These are phyloP conservation scores for Aspiorhynchus laticeps DNA, from an alignment of 2,113 vertebrate species.

Conservation along the genomic window DNA sequence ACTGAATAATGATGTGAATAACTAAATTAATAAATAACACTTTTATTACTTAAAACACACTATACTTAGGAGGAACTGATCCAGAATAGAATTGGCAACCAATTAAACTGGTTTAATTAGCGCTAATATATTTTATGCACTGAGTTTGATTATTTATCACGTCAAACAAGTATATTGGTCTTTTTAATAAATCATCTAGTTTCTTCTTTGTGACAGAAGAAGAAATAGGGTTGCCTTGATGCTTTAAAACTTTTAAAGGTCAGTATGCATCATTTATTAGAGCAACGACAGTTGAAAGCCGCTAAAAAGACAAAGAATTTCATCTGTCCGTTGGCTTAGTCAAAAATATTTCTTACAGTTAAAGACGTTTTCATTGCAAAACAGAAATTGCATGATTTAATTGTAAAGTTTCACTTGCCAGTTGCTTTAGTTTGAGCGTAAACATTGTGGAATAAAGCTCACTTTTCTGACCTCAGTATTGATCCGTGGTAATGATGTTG, in stretches of 20 bases:
- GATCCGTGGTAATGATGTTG: constrained; percentile 30
- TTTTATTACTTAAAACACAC: neutral
- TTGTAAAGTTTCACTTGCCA: neutral
- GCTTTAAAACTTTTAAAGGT: constrained; percentile 45
- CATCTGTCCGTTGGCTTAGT: neutral
- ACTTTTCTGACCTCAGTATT: constrained; percentile 16
- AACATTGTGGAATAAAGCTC: constrained; percentile 9
- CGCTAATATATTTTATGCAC: neutral
- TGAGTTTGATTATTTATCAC: neutral
- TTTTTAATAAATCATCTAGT: neutral
- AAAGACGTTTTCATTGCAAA: neutral
- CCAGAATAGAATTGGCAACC: neutral
- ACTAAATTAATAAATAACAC: neutral
- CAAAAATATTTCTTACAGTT: neutral
- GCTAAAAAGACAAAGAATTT: neutral
- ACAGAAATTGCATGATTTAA: neutral
- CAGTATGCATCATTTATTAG: constrained; percentile 43
- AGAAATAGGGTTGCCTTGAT: constrained; percentile 9
- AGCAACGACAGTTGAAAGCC: constrained; percentile 10
- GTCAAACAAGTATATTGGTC: neutral
- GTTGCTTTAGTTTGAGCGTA: neutral
- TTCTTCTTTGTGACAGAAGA: constrained; percentile 46
- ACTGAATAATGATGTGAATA: neutral
- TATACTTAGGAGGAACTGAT: neutral
- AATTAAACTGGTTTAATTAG: neutral